A percentile compares a stretch with the other conserved stretches of the same genome.
Conservation (phyloP, 2,888 invertebrate genomes). For the Allacma fusca region DNA sequence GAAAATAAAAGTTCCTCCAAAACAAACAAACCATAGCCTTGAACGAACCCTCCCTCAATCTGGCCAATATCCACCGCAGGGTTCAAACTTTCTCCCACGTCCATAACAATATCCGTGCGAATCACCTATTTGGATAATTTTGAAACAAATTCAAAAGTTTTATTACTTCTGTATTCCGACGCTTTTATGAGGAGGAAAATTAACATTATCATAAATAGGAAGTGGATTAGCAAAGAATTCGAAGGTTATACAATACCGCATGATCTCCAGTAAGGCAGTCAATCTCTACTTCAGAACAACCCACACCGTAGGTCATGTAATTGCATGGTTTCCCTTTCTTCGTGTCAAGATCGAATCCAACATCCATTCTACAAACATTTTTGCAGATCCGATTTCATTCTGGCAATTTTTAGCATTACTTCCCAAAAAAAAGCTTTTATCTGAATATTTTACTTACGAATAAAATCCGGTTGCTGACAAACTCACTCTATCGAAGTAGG, state of each 20-base stretch:
- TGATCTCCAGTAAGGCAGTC: conserved; percentile 96
- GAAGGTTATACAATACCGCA: too few relatives aligned
- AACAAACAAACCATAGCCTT: conserved; percentile 92
- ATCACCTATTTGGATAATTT: conserved; percentile 70
- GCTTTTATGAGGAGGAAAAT: too few relatives aligned
- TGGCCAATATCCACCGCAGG: conserved; percentile 97
- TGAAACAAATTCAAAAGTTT: too few relatives aligned
- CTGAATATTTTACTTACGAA: conserved; percentile 63
- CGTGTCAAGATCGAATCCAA: conserved; percentile 48
- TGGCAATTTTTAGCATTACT: too few relatives aligned
- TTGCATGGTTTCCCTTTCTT: conserved; percentile 69
- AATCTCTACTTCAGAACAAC: conserved; percentile 88
- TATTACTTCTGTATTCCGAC: conserved; percentile 21
- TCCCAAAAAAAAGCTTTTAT: too few relatives aligned
- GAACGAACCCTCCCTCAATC: conserved; percentile 93
- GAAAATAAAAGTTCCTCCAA: conserved; percentile 90
- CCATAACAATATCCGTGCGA: conserved; percentile 94
- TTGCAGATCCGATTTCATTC: not conserved
- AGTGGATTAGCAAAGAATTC: too few relatives aligned
- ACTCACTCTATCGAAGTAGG: conserved; percentile 79
- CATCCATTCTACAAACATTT: conserved; percentile 63
- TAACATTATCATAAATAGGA: too few relatives aligned
- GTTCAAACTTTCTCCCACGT: conserved; percentile 92
- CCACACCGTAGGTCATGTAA: conserved; percentile 87
- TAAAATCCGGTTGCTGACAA: conserved; percentile 86